Evolutionary conservation across 1,140 invertebrate genomes (phyloP), one percentile per base, ranked within the genome.

Genomic region (Maniola jurtina): DNA sequence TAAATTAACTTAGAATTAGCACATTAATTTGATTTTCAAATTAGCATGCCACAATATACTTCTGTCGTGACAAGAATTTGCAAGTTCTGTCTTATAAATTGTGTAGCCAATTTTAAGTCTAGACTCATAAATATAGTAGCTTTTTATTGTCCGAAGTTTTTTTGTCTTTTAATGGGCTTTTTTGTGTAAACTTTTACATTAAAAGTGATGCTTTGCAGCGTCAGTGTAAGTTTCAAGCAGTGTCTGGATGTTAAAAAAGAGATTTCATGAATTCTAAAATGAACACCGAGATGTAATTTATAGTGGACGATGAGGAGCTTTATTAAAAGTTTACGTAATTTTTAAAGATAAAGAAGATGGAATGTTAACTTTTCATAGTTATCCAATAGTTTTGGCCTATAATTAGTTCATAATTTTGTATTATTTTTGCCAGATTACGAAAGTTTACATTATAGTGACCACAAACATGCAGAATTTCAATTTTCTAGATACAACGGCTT

Each of bases 1-100:
- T 45, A 45, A 45, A 45, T 45, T 45, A 45, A 45, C 9, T 45
- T 45, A 45, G 42, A 45, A 45, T 45, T 45, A 45, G 13, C 42
- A 45, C 42, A 45, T 45, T 45, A 45, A 45, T 45, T 45, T 45
- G 42, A 45, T 45, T 45, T 45, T n/a, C 42, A 8, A 45, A 45
- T 45, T 45, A 45, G 42, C 9, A 45, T 45, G 6, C 9, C 6
- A 45, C 42, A 45, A 45, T 45, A 45, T 45, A 45, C 42, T 38
- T 2, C 9, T 45, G 42, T 45, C 38, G 42, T 45, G 42, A 45
- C 42, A 45, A 45, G 42, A 45, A 45, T 45, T 45, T n/a, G 9
- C 42, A n/a, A 45, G 42, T 1, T 9, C 13, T n/a, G 42, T 11
- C 42, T 45, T 45, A 45, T 45, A n/a, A 45, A 45, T 45, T n/a